Evolutionary conservation across 1,140 invertebrate species (phyloP).

Genomic region (Dryas iulia): DNA sequence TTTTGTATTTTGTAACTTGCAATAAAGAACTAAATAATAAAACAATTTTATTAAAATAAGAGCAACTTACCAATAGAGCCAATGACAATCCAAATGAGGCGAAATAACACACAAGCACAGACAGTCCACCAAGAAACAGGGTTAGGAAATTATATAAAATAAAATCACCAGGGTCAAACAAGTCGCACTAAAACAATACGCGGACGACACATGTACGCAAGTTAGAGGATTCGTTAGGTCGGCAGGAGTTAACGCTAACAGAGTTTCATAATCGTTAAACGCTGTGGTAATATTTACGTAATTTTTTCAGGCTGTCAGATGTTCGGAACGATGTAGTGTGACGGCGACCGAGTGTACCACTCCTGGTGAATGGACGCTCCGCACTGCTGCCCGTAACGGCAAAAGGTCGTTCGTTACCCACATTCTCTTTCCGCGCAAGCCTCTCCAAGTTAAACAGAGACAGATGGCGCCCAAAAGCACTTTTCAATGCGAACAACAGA

Average conservation of each 20-base stretch:
- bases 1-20: too few species aligned
- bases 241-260: constrained; percentile 40
- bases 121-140: constrained; percentile 59
- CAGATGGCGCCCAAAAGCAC: constrained; percentile 31
- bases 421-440: constrained; percentile 80
- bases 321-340: constrained; percentile 53
- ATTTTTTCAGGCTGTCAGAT: constrained; percentile 73
- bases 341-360: constrained; percentile 47
- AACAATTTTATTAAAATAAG: not conserved
- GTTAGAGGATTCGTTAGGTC: constrained; percentile 31
- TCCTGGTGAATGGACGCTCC: constrained; percentile 69
- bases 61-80: constrained; percentile 56
- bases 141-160: constrained; percentile 66
- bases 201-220: constrained; percentile 45
- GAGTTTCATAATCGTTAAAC: constrained; percentile 69
- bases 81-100: constrained; percentile 67
- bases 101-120: constrained; percentile 67
- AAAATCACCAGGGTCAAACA: constrained; percentile 71
- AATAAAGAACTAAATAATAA: not conserved
- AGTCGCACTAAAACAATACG: constrained; percentile 64
- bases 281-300: constrained; percentile 78
- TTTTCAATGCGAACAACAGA: constrained; percentile 38
- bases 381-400: constrained; percentile 75
- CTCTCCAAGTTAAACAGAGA: constrained; percentile 67
- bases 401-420: constrained; percentile 79